These are phyloP conservation scores for Calypte anna DNA, from an alignment of 2,113 vertebrate species.

Conservation along the genomic window DNA sequence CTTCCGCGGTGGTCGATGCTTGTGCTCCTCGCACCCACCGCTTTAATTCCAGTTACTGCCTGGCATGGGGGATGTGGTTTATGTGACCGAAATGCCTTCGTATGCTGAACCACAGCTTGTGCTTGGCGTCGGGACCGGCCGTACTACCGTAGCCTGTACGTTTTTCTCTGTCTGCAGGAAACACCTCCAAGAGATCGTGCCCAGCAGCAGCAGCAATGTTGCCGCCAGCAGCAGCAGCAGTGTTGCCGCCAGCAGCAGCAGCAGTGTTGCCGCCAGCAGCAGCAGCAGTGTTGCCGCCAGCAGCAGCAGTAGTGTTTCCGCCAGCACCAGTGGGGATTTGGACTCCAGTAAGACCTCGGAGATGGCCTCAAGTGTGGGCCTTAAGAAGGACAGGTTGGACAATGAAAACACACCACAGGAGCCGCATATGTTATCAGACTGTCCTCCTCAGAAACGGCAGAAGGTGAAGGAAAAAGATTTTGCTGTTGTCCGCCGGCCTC, in stretches of 20 bases:
- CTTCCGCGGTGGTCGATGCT: background rate
- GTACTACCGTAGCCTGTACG: background rate
- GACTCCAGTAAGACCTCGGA: conserved; percentile 70
- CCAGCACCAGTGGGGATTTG: conserved; percentile 66
- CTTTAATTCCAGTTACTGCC: fast-evolving
- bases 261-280: no score
- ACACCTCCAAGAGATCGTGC: conserved; percentile 84
- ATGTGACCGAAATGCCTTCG: fast-evolving
- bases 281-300: no score
- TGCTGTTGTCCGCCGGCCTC: conserved; percentile 77
- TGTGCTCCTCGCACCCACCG: fast-evolving
- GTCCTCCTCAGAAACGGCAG: conserved; percentile 77
- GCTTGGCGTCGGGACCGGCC: background rate
- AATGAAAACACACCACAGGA: conserved; percentile 86
- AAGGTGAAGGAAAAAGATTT: conserved; percentile 78
- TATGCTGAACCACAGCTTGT: fast-evolving
- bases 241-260: no score
- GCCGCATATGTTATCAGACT: conserved; percentile 68
- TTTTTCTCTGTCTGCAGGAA: conserved; percentile 62
- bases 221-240: no score
- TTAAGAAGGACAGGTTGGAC: conserved; percentile 77
- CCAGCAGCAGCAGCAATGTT: conserved; percentile 69
- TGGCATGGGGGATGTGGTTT: fast-evolving
- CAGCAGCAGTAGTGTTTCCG: background rate
- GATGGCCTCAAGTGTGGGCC: conserved; percentile 67